phyloP scores from a whole-genome alignment of 2,888 invertebrate species.

The Euclidia mi region DNA sequence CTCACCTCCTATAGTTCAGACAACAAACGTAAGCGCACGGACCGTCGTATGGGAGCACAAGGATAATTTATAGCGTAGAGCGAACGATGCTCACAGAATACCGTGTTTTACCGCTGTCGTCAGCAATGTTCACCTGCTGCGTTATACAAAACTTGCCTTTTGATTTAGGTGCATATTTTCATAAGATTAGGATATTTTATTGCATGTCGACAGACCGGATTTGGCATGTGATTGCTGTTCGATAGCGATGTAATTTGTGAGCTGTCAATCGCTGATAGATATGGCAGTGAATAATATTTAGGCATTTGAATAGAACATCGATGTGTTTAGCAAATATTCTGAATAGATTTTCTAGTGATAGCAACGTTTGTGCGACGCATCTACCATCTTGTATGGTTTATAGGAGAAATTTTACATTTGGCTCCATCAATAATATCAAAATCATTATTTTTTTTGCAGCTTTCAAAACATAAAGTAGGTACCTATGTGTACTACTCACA shows the following conservation, averaged over 20 bases:
- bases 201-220: constrained; percentile 26
- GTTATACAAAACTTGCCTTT: constrained; percentile 55
- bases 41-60: constrained; percentile 65
- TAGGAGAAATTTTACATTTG: no score
- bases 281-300: constrained; percentile 3
- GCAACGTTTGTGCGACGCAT: no score
- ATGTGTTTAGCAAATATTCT: no score
- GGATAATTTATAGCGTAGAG: constrained; percentile 74
- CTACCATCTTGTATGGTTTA: no score
- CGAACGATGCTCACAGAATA: constrained; percentile 67
- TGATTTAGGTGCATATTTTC: constrained; percentile 50
- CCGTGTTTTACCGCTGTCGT: constrained; percentile 67
- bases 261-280: constrained; percentile 22
- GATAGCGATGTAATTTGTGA: constrained; percentile 17
- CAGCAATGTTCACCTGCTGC: constrained; percentile 64
- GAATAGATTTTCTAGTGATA: no score
- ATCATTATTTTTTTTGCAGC: no score
- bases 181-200: constrained; percentile 50
- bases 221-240: constrained; percentile 30
- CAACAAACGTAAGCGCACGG: constrained; percentile 44
- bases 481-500: no score
- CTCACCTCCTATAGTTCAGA: constrained; percentile 34
- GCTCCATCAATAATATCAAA: no score
- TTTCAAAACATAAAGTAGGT: no score
- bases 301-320: no score